A percentile compares a stretch with the other conserved stretches of the same genome.
phyloP scores from a whole-genome alignment of 2,888 invertebrate genomes.

The Scelioninae gen. 1 region DNA sequence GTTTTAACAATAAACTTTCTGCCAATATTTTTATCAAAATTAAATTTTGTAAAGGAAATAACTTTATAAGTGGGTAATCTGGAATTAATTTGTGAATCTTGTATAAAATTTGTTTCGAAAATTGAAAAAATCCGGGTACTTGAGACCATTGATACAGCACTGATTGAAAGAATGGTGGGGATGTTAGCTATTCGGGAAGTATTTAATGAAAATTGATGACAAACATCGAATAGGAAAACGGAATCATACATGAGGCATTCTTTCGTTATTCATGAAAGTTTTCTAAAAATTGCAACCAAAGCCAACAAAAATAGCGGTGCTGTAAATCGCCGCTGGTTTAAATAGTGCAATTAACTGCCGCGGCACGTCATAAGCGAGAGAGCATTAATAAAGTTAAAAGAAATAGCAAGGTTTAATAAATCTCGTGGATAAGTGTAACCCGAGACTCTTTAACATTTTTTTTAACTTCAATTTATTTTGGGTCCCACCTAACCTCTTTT shows the following conservation, averaged over 20 bases:
- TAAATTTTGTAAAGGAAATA: too few species aligned
- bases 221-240: not conserved
- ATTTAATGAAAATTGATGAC: not conserved
- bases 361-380: not conserved
- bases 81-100: too few species aligned
- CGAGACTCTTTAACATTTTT: slow-evolving; percentile 27
- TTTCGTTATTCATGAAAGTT: not conserved
- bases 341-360: slow-evolving; percentile 27
- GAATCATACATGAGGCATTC: slow-evolving; percentile 4
- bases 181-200: slow-evolving; percentile 14
- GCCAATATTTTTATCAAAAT: not conserved
- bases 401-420: slow-evolving; percentile 37
- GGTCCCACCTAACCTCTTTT: slow-evolving; percentile 16
- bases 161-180: not conserved
- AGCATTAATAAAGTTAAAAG: slow-evolving; percentile 20
- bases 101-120: too few species aligned
- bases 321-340: slow-evolving; percentile 3
- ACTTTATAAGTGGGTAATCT: too few species aligned
- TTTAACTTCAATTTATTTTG: slow-evolving; percentile 52
- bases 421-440: slow-evolving; percentile 30
- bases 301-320: slow-evolving; percentile 14
- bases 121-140: too few species aligned
- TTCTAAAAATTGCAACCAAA: slow-evolving; percentile 21
- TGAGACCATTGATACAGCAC: not conserved
- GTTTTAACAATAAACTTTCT: not conserved